Evolutionary conservation across 2,113 vertebrate species (phyloP), one percentile per base, ranked within the genome.

Genomic region (Campylomormyrus tamandua): DNA sequence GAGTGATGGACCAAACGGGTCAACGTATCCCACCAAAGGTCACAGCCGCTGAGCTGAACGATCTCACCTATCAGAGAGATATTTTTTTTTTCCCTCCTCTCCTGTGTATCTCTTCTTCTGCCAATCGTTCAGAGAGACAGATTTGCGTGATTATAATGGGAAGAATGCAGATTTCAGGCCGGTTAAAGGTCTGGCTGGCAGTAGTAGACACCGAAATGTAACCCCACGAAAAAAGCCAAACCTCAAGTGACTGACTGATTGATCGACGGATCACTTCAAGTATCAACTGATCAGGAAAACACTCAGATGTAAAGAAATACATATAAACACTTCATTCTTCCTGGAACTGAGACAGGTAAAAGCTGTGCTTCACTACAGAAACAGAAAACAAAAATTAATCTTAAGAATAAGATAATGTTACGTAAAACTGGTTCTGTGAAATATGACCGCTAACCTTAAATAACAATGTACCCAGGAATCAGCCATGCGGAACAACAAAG

Each of bases 1-100:
- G 90, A 89, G 83, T 4, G n/a, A 31, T 31, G 88, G 90, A 89
- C 90, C 80, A 91, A 42, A 88, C 87, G 90, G 90, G 92, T 92
- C 90, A 91, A 49, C 88, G 58, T 83, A 39, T 35, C 66, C 87
- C 89, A 83, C 88, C 66, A 6, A 83, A 80, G 56, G 74, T 83
- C 84, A 53, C 62, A 52, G 45, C 27, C 17, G 31, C 19, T 48
- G 27, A 50, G 74, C 70, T 39, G 48, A 52, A 42, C 21, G 4
- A 52, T 31, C 49, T 46, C n/a, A 77, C 48, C 88, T 53, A 24
- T 70, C 66, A 52, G 35, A 49, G n/a, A 31, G n/a, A 0, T n/a
- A n/a, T n/a, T 27, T 13, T 35, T 19, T n/a, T 52, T 19, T 31
- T 24, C 21, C 49, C 46, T n/a, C 19, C 77, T 48, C 39, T 53